Percentiles rank a stretch among this genome's conserved stretches.
phyloP scores from a whole-genome alignment of 1,140 invertebrate genomes.

The Drosophila orosa region DNA sequence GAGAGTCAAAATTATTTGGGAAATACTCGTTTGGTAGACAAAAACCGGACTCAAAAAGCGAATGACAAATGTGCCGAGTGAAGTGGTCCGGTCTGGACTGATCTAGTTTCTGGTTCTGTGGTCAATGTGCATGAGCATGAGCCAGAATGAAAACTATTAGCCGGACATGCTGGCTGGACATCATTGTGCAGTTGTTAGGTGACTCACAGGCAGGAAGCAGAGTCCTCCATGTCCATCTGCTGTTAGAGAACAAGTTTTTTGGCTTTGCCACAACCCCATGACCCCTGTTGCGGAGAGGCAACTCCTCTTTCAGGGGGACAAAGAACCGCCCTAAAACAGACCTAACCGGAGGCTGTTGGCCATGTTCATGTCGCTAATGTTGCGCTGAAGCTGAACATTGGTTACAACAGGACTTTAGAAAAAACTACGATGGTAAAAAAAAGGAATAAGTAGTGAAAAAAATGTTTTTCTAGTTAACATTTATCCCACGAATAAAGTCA shows the following conservation, averaged over 20 bases:
- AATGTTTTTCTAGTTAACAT: background rate
- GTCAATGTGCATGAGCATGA: constrained; percentile 39
- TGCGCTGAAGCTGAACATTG: constrained; percentile 18
- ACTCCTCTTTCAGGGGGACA: background rate
- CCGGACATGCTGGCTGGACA: constrained; percentile 41
- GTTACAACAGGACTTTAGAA: constrained; percentile 2
- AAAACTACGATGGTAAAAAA: background rate
- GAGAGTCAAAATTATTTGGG: constrained; percentile 34
- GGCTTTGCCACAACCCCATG: constrained; percentile 34
- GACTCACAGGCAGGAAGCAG: constrained; percentile 29
- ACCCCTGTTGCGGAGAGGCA: constrained; percentile 21
- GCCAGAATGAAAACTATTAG: constrained; percentile 57
- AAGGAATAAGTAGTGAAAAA: background rate
- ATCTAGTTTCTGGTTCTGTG: constrained; percentile 40
- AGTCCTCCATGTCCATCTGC: constrained; percentile 23
- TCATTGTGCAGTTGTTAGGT: constrained; percentile 43
- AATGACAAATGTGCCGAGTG: constrained; percentile 40
- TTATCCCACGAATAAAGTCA: background rate
- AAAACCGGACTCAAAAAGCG: constrained; percentile 31
- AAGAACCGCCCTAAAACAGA: background rate
- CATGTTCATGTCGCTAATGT: constrained; percentile 44
- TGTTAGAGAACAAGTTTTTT: constrained; percentile 49
- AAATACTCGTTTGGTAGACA: constrained; percentile 37
- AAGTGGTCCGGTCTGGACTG: constrained; percentile 35
- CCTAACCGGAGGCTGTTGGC: constrained; percentile 11